These are phyloP conservation scores for Drepana arcuata DNA, from an alignment of 1,140 invertebrate species.

Conservation along the genomic window DNA sequence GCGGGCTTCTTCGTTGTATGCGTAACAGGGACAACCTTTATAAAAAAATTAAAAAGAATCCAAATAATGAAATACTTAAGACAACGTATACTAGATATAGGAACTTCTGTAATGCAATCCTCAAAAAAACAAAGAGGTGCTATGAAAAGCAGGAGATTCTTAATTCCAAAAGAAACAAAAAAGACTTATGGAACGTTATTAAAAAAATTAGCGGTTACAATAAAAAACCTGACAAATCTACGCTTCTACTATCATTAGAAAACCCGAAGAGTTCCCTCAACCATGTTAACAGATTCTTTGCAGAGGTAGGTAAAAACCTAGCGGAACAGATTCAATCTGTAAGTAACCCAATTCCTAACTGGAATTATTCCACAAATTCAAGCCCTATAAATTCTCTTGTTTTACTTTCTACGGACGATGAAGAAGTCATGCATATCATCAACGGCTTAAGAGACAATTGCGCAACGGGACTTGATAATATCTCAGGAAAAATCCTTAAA, in stretches of 20 bases:
- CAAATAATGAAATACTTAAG: neutral
- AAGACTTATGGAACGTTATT: conserved; percentile 3
- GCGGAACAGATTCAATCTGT: neutral
- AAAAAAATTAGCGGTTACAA: neutral
- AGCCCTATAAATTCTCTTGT: neutral
- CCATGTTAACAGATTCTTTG: neutral
- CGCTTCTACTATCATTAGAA: neutral
- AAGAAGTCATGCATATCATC: neutral
- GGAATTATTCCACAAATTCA: neutral
- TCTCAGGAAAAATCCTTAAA: neutral
- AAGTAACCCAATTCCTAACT: neutral
- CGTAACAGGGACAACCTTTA: neutral
- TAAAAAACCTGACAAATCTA: neutral
- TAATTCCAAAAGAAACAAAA: neutral
- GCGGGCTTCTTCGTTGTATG: neutral
- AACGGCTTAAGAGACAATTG: neutral
- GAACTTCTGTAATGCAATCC: conserved; percentile 1
- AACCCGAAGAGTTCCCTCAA: neutral
- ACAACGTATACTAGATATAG: neutral
- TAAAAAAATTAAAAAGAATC: too few species aligned
- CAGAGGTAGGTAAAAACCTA: neutral
- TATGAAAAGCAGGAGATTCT: conserved; percentile 2
- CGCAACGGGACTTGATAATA: neutral
- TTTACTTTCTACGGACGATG: neutral
- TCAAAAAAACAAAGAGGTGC: conserved; percentile 3